phyloP scores from a whole-genome alignment of 2,888 invertebrate species.

The Siphlonurus alternatus region DNA sequence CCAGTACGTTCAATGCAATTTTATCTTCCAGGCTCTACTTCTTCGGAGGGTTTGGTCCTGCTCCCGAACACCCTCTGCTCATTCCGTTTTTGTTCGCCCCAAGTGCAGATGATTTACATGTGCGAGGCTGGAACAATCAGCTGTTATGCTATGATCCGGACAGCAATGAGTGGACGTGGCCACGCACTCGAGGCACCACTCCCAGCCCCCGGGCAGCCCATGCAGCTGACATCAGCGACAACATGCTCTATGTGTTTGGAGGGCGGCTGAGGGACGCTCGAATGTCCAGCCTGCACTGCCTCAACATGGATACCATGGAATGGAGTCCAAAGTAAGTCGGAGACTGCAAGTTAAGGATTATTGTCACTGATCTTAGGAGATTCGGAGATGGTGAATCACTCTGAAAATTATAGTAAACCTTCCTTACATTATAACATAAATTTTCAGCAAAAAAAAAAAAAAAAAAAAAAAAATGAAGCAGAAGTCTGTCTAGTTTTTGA shows the following conservation, averaged over 20 bases:
- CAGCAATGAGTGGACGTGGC: constrained; percentile 19
- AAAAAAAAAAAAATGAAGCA: no score
- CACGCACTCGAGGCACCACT: constrained; percentile 20
- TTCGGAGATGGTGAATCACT: no score
- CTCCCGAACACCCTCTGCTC: constrained; percentile 9
- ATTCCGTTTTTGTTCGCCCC: constrained; percentile 9
- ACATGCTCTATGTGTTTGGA: constrained; percentile 27
- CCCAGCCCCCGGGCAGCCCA: constrained; percentile 30
- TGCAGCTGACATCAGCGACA: constrained; percentile 21
- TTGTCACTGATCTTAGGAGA: no score
- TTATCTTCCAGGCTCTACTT: constrained; percentile 18
- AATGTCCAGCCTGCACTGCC: constrained; percentile 26
- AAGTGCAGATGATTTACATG: constrained; percentile 12
- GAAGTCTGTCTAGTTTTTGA: no score
- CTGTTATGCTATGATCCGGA: constrained; percentile 19
- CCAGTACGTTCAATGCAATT: not conserved
- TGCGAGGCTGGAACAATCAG: constrained; percentile 24
- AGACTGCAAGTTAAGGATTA: no score
- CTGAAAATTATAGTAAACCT: no score
- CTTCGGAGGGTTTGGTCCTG: constrained; percentile 21
- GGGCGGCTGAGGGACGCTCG: constrained; percentile 24
- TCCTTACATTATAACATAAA: no score
- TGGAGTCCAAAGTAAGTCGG: constrained; percentile 27
- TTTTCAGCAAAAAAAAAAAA: no score
- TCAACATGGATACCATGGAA: constrained; percentile 24